Evolutionary conservation across 1,140 invertebrate species (phyloP).

Genomic region (Zaprionus nigranus): DNA sequence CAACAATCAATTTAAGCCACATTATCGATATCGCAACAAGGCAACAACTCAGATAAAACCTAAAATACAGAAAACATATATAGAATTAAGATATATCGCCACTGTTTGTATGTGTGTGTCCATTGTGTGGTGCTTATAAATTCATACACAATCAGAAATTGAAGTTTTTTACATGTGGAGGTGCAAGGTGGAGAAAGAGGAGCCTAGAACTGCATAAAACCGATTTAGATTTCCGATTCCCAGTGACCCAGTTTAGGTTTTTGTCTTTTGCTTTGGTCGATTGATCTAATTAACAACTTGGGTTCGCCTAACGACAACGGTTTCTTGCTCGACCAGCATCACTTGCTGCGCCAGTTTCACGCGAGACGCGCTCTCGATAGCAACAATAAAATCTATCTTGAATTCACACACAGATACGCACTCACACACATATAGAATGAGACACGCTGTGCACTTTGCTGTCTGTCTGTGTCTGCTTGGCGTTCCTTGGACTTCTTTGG

Average conservation of each 20-base stretch:
- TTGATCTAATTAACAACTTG: slow-evolving; percentile 39
- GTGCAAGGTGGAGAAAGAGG: neutral
- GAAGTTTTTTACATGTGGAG: neutral
- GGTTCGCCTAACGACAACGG: slow-evolving; percentile 5
- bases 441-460: neutral
- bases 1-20: slow-evolving; percentile 53
- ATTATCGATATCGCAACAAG: slow-evolving; percentile 48
- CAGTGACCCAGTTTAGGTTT: slow-evolving; percentile 30
- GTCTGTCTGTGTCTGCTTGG: neutral
- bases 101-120: slow-evolving; percentile 27
- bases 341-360: slow-evolving; percentile 20
- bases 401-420: neutral
- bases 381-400: slow-evolving; percentile 12
- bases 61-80: slow-evolving; percentile 1
- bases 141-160: slow-evolving; percentile 11
- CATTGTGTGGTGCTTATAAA: slow-evolving; percentile 32
- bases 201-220: slow-evolving; percentile 58
- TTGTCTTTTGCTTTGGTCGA: neutral
- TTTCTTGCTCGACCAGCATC: slow-evolving; percentile 16
- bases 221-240: slow-evolving; percentile 24
- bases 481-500: neutral
- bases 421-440: slow-evolving; percentile 10
- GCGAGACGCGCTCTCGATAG: slow-evolving; percentile 11
- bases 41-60: slow-evolving; percentile 4
- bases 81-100: slow-evolving; percentile 16